Evolutionary conservation across 1,140 invertebrate species (phyloP).

Genomic region (Hypothenemus hampei): DNA sequence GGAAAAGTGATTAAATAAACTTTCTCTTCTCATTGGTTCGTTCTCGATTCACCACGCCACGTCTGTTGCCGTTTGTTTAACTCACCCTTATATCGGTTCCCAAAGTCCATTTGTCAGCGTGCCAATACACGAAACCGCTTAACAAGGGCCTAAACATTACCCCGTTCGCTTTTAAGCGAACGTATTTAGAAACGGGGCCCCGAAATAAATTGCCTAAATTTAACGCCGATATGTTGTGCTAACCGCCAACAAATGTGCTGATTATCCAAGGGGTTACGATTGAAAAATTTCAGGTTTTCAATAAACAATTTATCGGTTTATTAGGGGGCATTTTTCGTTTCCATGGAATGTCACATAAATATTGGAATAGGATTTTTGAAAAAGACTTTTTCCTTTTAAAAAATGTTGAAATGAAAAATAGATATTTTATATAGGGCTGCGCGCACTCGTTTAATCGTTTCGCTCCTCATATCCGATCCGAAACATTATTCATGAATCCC

Average conservation of each 20-base stretch:
- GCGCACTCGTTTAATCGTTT: no score
- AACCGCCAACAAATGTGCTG: constrained; percentile 28
- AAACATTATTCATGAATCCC: constrained; percentile 4
- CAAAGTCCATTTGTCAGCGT: constrained; percentile 28
- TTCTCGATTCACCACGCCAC: no score
- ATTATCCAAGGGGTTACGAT: constrained; percentile 28
- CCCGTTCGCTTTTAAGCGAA: constrained; percentile 17
- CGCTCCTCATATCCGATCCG: neutral
- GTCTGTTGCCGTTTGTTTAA: constrained; percentile 15
- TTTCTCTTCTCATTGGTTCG: no score
- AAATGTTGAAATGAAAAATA: no score
- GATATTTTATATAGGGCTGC: no score
- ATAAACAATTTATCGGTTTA: no score
- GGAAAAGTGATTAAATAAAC: no score
- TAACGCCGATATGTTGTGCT: constrained; percentile 22
- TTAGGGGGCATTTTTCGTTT: no score
- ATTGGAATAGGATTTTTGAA: no score
- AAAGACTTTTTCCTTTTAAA: no score
- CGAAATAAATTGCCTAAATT: constrained; percentile 25
- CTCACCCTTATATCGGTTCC: constrained; percentile 12
- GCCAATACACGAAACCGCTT: constrained; percentile 29
- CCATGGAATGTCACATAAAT: no score
- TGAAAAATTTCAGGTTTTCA: constrained; percentile 18
- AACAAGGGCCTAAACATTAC: constrained; percentile 27
- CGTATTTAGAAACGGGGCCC: constrained; percentile 21